phyloP scores from a whole-genome alignment of 2,113 vertebrate genomes.

The Pedetes capensis region DNA sequence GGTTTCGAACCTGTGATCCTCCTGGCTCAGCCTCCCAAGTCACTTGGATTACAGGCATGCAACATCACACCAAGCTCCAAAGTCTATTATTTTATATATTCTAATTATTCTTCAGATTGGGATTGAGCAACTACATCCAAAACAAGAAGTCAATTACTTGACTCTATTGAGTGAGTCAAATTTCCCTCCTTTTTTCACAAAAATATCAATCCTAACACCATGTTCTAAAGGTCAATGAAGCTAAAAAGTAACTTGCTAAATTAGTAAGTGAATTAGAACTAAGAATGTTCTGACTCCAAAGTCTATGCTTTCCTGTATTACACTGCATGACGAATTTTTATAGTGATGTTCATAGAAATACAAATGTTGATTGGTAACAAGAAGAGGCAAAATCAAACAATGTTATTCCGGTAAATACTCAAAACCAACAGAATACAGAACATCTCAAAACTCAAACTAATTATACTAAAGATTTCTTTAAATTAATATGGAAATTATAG shows the following conservation, averaged over 20 bases:
- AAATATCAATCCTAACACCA: not conserved
- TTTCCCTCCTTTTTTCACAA: not conserved
- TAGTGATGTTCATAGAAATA: not conserved
- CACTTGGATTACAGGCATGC: no score
- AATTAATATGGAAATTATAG: not conserved
- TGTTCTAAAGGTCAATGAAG: not conserved
- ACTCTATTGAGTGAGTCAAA: not conserved
- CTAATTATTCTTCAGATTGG: not conserved
- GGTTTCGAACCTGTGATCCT: no score
- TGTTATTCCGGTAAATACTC: not conserved
- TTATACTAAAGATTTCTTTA: not conserved
- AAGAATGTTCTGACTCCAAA: not conserved
- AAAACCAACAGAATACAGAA: not conserved
- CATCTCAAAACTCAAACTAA: not conserved
- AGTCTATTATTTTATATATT: not conserved
- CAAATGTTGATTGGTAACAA: not conserved
- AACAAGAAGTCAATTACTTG: not conserved
- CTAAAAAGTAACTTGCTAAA: slow-evolving; percentile 17
- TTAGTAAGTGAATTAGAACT: not conserved
- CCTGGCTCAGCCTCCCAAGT: no score
- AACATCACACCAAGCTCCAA: no score
- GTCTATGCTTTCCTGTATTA: not conserved
- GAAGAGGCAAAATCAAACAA: not conserved
- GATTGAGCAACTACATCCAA: not conserved
- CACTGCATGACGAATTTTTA: not conserved